Evolutionary conservation across 2,797 vertebrate genomes (phyloP).

Genomic region (Cephalopachus bancanus): DNA sequence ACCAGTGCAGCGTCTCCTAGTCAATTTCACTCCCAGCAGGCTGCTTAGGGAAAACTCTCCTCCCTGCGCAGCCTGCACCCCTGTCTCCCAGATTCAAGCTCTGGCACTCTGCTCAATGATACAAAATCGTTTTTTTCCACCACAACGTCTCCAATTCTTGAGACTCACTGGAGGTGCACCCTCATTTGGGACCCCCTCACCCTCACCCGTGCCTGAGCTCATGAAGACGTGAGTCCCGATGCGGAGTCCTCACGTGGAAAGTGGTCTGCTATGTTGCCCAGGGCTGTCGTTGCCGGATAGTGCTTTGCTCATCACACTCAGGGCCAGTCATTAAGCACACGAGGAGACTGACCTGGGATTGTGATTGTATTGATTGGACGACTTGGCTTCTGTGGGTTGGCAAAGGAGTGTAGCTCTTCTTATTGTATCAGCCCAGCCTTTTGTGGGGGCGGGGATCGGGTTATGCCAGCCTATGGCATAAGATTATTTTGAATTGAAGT

Average conservation of each 20-base stretch:
- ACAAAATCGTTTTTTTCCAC: neutral
- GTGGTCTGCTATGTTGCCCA: neutral
- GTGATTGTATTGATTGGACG: neutral
- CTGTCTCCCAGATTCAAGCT: constrained; percentile 32
- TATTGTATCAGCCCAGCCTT: neutral
- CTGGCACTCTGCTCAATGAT: neutral
- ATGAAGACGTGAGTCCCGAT: neutral
- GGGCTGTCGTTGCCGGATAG: fast-evolving
- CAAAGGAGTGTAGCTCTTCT: neutral
- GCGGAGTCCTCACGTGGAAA: fast-evolving
- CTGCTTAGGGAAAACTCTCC: constrained; percentile 68
- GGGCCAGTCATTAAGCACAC: neutral
- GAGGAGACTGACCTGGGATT: neutral
- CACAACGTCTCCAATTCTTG: neutral
- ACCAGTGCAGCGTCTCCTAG: constrained; percentile 59
- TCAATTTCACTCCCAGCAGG: constrained; percentile 79
- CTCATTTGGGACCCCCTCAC: fast-evolving
- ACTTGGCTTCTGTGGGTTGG: neutral
- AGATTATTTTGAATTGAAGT: neutral
- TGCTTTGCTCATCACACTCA: neutral
- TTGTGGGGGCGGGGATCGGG: neutral
- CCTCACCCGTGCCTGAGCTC: neutral
- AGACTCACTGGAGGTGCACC: neutral
- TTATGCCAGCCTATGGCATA: neutral
- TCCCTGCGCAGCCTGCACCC: constrained; percentile 62